These are phyloP conservation scores for Medauroidea extradentata DNA, from an alignment of 1,140 invertebrate genomes.

Conservation along the genomic window DNA sequence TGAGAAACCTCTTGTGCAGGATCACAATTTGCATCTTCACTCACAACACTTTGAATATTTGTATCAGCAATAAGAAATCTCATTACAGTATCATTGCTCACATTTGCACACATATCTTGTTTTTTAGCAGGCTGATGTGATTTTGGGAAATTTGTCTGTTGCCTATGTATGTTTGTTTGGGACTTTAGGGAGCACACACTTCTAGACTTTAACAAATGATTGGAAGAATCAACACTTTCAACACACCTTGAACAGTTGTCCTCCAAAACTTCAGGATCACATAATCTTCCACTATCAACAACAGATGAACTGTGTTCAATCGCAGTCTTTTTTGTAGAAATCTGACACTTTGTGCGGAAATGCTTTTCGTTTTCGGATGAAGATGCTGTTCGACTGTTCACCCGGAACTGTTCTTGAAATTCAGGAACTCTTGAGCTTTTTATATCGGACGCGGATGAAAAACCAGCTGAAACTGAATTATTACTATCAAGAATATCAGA, in stretches of 20 bases:
- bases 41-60: background rate
- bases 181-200: too few species aligned
- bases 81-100: background rate
- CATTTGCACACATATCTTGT: background rate
- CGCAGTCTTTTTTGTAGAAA: too few species aligned
- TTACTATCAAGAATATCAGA: constrained; percentile 2
- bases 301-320: too few species aligned
- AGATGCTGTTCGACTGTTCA: too few species aligned
- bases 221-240: too few species aligned
- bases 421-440: background rate
- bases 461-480: background rate
- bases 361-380: too few species aligned
- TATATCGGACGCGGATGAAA: background rate
- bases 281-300: too few species aligned
- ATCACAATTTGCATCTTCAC: background rate
- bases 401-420: background rate
- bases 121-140: background rate
- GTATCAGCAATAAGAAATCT: background rate
- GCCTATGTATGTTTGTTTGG: too few species aligned
- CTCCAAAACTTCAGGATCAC: too few species aligned
- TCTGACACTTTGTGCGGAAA: too few species aligned
- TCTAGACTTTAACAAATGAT: too few species aligned
- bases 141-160: background rate
- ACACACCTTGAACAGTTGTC: too few species aligned
- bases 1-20: background rate